Evolutionary conservation across 2,888 invertebrate species (phyloP), one percentile per base, ranked within the genome.

Genomic region (Ectobius pallidus): DNA sequence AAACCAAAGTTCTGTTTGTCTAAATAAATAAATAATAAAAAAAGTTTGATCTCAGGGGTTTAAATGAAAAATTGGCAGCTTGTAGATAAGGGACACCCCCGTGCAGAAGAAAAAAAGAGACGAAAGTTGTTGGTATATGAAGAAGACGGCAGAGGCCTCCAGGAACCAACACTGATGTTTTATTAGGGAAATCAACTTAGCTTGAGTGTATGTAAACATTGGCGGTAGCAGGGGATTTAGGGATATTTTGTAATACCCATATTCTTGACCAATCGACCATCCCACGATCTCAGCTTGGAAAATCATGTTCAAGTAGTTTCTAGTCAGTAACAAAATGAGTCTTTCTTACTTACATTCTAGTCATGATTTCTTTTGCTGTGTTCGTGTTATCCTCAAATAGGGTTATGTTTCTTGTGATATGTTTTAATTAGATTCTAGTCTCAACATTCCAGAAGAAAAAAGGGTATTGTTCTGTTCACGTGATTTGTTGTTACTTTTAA

Each of bases 191-290:
- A 46, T 27, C n/a, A 65, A 46, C 42, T 44, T 65, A 65, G 65
- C 65, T 46, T 65, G 65, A 65, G 65, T 65, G 65, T 46, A 65
- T 65, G 65, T 65, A 44, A 65, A 46, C 65, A 46, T 61, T 44
- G 62, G 46, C 61, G 67, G 69, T 73, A 70, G 42, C 70, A 73
- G 68, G 70, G 58, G 72, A 72, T 52, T n/a, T 69, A 67, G 61
- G 25, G 61, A 72, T 72, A 69, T 74, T 74, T 74, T 74, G 70
- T 74, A 71, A 71, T 74, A 71, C 68, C 52, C 20, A 61, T 74
- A 30, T 44, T 61, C 49, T 52, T 74, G 72, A 74, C 71, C 68
- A 70, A 74, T 67, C 58, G 68, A 70, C 58, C 67, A 61, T 49
- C 20, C 32, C 58, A 46, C 55, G 58, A 42, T 58, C 69, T 71